Base-by-base conservation (phyloP, 2,888 invertebrate species). In the Callyntrura sp. region DNA sequence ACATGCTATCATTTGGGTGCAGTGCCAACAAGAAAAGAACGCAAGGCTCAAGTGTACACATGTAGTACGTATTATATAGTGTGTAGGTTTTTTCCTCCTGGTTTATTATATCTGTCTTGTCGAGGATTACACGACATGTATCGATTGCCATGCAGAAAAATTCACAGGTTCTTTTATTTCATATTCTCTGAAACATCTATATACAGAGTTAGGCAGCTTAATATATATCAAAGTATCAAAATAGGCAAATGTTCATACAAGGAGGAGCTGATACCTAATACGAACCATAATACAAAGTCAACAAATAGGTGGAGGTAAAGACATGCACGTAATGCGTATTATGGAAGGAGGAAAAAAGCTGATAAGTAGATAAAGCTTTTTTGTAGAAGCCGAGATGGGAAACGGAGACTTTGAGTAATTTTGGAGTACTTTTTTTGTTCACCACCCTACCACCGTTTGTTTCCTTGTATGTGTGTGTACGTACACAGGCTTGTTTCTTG, bases 121-220 rank as follows among this genome's bases (percentile, higher is more conserved):
- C 85, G 65, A 90, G 85, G 65, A 86, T 90, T 86, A 82, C 90
- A 86, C 82, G 90, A 85, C 90, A 82, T 79, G 85, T 90, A 90
- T 90, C 90, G 90, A 90, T 90, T 90, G 85, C 86, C 90, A 85
- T 86, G 90, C 85, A 86, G 82, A 90, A 81, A 84, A 90, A 86
- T 86, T 90, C 90, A 82, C 85, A 90, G 90, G 90, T 90, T 90
- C 90, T 85, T 90, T 90, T 85, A 85, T 90, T 85, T 82, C 90
- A 25, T 51, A 76, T 55, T 45, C n/a, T 35, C n/a, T 35, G n/a
- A 60, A 60, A 73, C 25, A 76, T 73, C 17, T 35, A 43, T n/a
- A 62, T 12, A 25, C 23, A 25, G 35, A n/a, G n/a, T n/a, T n/a
- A n/a, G n/a, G n/a, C n/a, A n/a, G n/a, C n/a, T n/a, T 35, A 35